Evolutionary conservation across 2,113 vertebrate genomes (phyloP), one percentile per base, ranked within the genome.

Genomic region (Halcyon malimbica): DNA sequence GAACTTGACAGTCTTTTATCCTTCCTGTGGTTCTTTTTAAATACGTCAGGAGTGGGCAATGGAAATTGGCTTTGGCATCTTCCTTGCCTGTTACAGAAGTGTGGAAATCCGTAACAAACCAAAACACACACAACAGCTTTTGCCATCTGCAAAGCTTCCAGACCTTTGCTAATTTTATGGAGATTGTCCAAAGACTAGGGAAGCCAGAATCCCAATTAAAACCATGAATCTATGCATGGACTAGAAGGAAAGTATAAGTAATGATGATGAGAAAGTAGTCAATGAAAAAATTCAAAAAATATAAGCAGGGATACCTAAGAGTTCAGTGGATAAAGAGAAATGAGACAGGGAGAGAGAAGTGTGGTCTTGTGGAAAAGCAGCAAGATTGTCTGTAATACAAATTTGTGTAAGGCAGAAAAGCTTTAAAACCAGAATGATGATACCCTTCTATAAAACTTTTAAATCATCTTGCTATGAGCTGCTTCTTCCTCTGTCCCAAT

Each of bases 81-180:
- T 95, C 74, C 63, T 70, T 28, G 26, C 16, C 60, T 78, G 23
- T 94, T 96, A 92, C 84, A 93, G 94, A 96, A 90, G 69, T 75
- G 78, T 12, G 24, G 93, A 96, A 96, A 82, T 56, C 71, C 54
- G 24, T 93, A 93, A 73, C 2, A 16, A 97, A 96, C 83, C 54
- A 89, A 95, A 96, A 69, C 44, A 86, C 65, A 91, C 37, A 93
- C 11, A 62, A 74, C 18, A 90, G 26, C 68, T 94, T 92, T 94
- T 94, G 59, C 79, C 83, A 96, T 95, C 86, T 97, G 88, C 76
- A 92, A 74, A 53, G 57, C 87, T 97, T 96, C 95, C 97, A 96
- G 86, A 94, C 11, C 81, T 96, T 90, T 96, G 89, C 23, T 95
- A 70, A 91, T 94, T 97, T 97, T 93, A 93, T 91, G 96, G 83